Evolutionary conservation across 2,797 vertebrate genomes (phyloP), one percentile per base, ranked within the genome.

Genomic region (Halcyon badia): DNA sequence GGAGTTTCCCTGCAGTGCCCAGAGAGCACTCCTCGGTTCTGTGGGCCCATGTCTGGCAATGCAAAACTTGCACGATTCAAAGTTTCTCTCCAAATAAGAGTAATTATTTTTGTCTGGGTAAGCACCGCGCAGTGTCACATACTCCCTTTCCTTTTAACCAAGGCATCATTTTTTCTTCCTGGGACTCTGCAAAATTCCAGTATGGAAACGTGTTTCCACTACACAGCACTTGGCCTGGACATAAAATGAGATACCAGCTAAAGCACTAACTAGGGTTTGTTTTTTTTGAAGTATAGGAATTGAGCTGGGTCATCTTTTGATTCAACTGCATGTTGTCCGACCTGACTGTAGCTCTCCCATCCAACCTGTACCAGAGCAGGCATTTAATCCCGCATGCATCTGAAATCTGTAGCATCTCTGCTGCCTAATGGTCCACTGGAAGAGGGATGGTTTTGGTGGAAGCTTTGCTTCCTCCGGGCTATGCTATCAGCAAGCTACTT

Each of bases 311-410:
- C 3, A 4, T 31, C 31, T 86, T 51, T 9, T 41, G 35, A 52
- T 52, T 16, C 0, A 2, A 14, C 7, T 26, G n/a, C 1, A 0
- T 54, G 13, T 37, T 41, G n/a, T 41, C 25, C 51, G 56, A n/a
- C 57, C 37, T 75, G 35, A 8, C 44, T 39, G 28, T 30, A 48
- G 41, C 46, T 76, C 37, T 89, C 25, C 26, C 44, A 49, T 33
- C 30, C 41, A 65, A 28, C 21, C 31, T 42, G 9, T 51, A 21
- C 9, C 33, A 16, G 31, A 28, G 11, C 19, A 26, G 68, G 22
- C 20, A 15, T 82, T 83, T 75, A 44, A 65, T 84, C 22, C 1
- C 5, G 39, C 49, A 13, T 37, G 9, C 17, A 33, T 26, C 65
- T n/a, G 22, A 48, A 54, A 0, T 42, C 81, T 25, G 7, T 14